A percentile compares a stretch with the other conserved stretches of the same genome.
These are phyloP conservation scores for Epinotia ramella DNA, from an alignment of 2,888 invertebrate species.

Conservation along the genomic window DNA sequence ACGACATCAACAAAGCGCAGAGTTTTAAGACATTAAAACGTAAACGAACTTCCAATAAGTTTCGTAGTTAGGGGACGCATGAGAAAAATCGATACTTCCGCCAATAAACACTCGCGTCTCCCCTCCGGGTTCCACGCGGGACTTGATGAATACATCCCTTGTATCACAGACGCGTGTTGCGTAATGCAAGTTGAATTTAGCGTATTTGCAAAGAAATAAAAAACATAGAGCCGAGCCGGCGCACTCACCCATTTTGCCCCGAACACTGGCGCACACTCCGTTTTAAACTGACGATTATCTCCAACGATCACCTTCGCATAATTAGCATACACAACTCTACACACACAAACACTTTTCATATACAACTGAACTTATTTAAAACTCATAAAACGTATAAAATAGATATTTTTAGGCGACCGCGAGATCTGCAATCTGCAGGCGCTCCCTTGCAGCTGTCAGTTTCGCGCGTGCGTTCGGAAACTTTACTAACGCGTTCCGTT, in stretches of 20 bases:
- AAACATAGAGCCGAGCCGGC: slow-evolving; percentile 71
- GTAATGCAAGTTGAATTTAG: slow-evolving; percentile 23
- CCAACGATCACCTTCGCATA: slow-evolving; percentile 61
- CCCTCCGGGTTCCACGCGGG: background rate
- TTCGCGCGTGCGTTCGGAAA: slow-evolving; percentile 51
- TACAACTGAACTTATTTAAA: slow-evolving; percentile 40
- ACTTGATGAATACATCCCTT: background rate
- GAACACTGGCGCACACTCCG: slow-evolving; percentile 54
- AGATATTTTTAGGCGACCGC: slow-evolving; percentile 47
- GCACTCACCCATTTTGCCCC: slow-evolving; percentile 77
- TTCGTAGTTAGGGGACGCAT: slow-evolving; percentile 58
- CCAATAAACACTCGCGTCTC: slow-evolving; percentile 61
- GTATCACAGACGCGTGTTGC: slow-evolving; percentile 8
- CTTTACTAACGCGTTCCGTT: slow-evolving; percentile 51
- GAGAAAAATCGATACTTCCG: slow-evolving; percentile 78
- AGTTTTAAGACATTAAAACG: background rate
- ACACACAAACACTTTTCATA: slow-evolving; percentile 59
- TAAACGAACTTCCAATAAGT: slow-evolving; percentile 33
- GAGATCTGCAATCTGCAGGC: background rate
- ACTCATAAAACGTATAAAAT: slow-evolving; percentile 51
- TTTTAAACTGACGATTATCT: slow-evolving; percentile 56
- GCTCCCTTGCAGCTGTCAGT: slow-evolving; percentile 39
- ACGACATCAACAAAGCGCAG: background rate
- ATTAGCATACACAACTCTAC: slow-evolving; percentile 65
- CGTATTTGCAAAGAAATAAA: slow-evolving; percentile 44